A percentile compares a stretch with the other conserved stretches of the same genome.
Conservation (phyloP, 2,113 vertebrate genomes). For the Gobio gobio region DNA sequence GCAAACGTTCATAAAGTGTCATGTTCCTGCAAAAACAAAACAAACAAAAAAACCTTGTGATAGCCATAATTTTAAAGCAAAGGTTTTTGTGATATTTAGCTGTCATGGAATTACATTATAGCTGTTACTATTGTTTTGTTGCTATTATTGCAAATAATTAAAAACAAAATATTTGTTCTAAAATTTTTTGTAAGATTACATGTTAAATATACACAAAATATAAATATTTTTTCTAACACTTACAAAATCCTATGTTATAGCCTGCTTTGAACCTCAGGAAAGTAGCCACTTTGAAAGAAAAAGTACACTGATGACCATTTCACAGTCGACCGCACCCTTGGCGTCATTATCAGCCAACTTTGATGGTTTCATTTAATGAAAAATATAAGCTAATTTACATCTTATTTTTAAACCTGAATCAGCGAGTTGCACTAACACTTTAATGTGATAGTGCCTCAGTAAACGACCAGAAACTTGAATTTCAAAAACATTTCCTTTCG, state of each 20-base stretch:
- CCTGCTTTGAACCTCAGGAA: not conserved
- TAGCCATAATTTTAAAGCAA: not conserved
- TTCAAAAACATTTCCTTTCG: conserved; percentile 41
- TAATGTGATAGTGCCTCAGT: not conserved
- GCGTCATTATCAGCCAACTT: not conserved
- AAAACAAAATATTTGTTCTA: not conserved
- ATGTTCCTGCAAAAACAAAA: not conserved
- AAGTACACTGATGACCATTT: not conserved
- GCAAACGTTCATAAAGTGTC: not conserved
- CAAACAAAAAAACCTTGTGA: not conserved
- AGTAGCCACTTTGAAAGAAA: not conserved
- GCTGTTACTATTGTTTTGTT: not conserved
- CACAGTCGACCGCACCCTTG: conserved; percentile 7
- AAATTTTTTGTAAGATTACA: not conserved
- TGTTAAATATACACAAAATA: not conserved
- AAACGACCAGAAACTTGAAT: conserved; percentile 41
- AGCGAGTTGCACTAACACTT: not conserved
- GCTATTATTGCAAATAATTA: not conserved
- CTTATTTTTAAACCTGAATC: not conserved
- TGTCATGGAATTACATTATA: not conserved
- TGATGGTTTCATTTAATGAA: not conserved
- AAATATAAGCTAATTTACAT: too few relatives aligned
- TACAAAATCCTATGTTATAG: not conserved
- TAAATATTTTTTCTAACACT: not conserved
- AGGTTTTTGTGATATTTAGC: not conserved